Conservation (phyloP, 2,113 vertebrate genomes). For the Campylomormyrus tamandua region DNA sequence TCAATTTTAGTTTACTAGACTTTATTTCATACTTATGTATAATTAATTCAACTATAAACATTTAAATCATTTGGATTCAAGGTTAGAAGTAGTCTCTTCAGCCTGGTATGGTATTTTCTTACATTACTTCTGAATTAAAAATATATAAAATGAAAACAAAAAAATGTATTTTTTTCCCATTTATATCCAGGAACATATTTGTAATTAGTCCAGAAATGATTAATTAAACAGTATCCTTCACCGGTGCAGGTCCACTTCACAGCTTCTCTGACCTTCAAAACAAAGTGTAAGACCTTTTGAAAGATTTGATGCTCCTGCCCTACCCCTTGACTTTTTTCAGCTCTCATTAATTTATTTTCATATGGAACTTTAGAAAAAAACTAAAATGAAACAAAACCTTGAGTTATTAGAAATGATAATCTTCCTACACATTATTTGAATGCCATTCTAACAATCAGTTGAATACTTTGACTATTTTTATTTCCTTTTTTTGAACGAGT, state of each 20-base stretch:
- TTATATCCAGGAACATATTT: neutral
- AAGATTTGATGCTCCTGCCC: neutral
- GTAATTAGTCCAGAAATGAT: neutral
- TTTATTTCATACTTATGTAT: neutral
- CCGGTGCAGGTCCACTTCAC: neutral
- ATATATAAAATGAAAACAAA: neutral
- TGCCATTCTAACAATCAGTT: neutral
- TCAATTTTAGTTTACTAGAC: slow-evolving; percentile 20
- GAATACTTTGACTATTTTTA: slow-evolving; percentile 19
- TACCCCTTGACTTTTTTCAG: neutral
- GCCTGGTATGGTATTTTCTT: neutral
- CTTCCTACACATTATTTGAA: neutral
- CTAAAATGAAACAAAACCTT: neutral
- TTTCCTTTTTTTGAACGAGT: slow-evolving; percentile 10
- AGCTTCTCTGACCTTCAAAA: neutral
- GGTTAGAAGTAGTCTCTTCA: neutral
- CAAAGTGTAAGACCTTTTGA: neutral
- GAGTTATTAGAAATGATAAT: neutral
- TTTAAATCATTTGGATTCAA: neutral
- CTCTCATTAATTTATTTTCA: neutral
- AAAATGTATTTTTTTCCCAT: neutral
- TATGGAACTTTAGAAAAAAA: neutral
- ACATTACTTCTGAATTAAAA: neutral
- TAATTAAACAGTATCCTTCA: neutral
- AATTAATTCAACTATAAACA: neutral